Evolutionary conservation across 2,888 invertebrate genomes (phyloP), one percentile per base, ranked within the genome.

Genomic region (Drosophila lacicola): DNA sequence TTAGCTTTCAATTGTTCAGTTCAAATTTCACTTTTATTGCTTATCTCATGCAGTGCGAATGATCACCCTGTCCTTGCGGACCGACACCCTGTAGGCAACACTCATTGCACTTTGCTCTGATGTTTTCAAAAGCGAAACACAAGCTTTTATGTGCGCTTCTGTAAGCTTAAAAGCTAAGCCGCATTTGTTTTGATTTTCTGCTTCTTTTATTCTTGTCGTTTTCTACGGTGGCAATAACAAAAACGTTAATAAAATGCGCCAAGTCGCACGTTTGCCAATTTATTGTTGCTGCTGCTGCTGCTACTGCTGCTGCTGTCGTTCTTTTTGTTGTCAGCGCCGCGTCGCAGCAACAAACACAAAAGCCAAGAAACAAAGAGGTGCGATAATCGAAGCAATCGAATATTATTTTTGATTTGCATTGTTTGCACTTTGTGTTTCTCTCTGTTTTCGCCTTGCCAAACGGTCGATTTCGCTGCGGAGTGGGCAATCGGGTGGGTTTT

Each of bases 371-470:
- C 42, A 37, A 25, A 53, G 66, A 50, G 44, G n/a, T 60, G 56
- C 60, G 49, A 69, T 74, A 57, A 61, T 58, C 54, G 57, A 57
- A 51, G 55, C 62, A 57, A 49, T 65, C 57, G 46, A 66, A 61
- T 46, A 46, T 70, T 70, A 44, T 51, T 70, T 70, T 66, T 57
- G 45, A 37, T 41, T 61, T 62, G 61, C 66, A 63, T 72, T 65
- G 45, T 58, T 72, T 73, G 73, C 73, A 65, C 55, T 72, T 73
- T 47, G 54, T 41, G 36, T 57, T 64, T 49, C 60, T n/a, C 44
- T 49, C 29, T 45, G 37, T 39, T 62, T 34, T 49, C 21, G 49
- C 44, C 14, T 14, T 34, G 17, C 25, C 11, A 25, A 21, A 8
- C 37, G 10, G 11, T 10, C 36, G 13, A 36, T 17, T 45, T 13